These are phyloP conservation scores for Spongilla lacustris DNA, from an alignment of 37 sponge, comb jelly and placozoan genomes.

Conservation along the genomic window DNA sequence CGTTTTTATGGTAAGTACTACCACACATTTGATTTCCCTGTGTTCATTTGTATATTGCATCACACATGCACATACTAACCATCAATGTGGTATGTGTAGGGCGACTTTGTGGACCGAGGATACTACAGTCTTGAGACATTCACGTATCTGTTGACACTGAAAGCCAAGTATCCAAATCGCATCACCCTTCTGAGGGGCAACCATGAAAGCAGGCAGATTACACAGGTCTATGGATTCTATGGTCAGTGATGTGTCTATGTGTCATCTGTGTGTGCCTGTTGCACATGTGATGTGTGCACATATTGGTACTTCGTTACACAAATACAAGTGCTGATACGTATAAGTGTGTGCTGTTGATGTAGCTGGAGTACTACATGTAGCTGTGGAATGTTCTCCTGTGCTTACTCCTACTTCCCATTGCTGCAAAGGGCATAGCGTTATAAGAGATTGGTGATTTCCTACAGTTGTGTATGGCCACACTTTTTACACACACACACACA, in stretches of 20 bases:
- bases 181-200: slow-evolving; percentile 95
- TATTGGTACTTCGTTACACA: no score
- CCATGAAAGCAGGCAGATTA: slow-evolving; percentile 98
- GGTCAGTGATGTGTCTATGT: slow-evolving; percentile 65
- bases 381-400: no score
- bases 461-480: no score
- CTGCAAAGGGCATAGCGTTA: no score
- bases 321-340: no score
- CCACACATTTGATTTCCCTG: no score
- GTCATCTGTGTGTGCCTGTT: background rate
- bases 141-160: slow-evolving; percentile 87
- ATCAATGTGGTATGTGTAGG: slow-evolving; percentile 57
- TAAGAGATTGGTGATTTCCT: no score
- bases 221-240: slow-evolving; percentile 99
- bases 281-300: background rate
- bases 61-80: background rate
- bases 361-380: no score
- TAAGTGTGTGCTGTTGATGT: no score
- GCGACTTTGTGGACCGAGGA: slow-evolving; percentile 99
- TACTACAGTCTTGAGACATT: slow-evolving; percentile 98
- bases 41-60: background rate
- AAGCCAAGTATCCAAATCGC: slow-evolving; percentile 91
- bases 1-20: slow-evolving; percentile 89
- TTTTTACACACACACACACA: no score
- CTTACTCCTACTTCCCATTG: no score